Evolutionary conservation across 2,888 invertebrate genomes (phyloP), one percentile per base, ranked within the genome.

Genomic region (Synergus umbraculus): DNA sequence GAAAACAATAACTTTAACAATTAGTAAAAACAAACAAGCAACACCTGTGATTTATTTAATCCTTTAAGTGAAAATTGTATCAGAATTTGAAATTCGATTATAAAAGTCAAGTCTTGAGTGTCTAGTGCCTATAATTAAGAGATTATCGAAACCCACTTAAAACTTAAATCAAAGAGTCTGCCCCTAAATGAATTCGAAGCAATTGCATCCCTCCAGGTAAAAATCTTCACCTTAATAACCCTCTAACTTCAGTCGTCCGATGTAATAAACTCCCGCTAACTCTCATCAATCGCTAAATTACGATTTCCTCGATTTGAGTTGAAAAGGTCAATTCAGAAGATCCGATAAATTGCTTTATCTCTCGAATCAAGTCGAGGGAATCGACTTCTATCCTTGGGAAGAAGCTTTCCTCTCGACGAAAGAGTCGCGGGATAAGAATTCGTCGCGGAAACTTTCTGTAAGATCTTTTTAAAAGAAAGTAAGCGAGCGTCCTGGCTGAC

Each of bases 321-420:
- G 37, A 37, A 69, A 69, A 69, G 49, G 54, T 73, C 29, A 73
- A 73, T 73, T 54, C 37, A 54, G 37, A 73, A 54, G n/a, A 73
- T 73, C 54, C 54, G 54, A 49, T 73, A 54, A 73, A 54, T 73
- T 73, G 73, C 73, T 54, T n/a, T 54, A 73, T 54, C 29, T 73
- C 54, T 73, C 18, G 73, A 73, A 73, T 37, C 73, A 49, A 69
- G 69, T 69, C 37, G 54, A 54, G 73, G 41, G 37, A 73, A 41
- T 73, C n/a, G 73, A 54, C 73, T 73, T 73, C 37, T 10, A 49
- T 73, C 41, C 22, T 29, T 1, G 29, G 18, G n/a, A 69, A 69
- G 15, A n/a, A 54, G 12, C 15, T n/a, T 73, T 54, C 49, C 54
- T 73, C 41, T 73, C 54, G 12, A 60, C 22, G 22, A 60, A 37